Base-by-base conservation (phyloP, 2,888 invertebrate species). In the Eledona agricola region DNA sequence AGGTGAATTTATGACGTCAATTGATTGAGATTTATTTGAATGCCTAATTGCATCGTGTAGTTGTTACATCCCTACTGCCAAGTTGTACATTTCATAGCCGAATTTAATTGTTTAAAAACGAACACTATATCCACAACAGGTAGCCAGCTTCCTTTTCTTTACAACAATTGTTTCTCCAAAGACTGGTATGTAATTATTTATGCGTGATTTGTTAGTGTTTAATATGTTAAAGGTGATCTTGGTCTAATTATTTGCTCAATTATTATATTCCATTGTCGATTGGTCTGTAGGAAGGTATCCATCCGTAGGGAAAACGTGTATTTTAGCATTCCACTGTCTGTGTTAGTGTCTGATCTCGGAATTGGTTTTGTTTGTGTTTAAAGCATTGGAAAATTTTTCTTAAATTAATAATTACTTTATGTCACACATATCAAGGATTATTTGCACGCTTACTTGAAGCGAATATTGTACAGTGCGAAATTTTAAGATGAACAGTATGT, bases 331-430 rank as follows among this genome's bases (percentile, higher is more conserved):
- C 46, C 46, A 26, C 13, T 34, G 34, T 17, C 42, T 42, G 42
- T 42, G 42, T 32, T 45, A 45, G 16, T 28, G 5, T 34, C n/a
- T 20, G 42, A 42, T 42, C 42, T 42, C 12, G 49, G 49, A 31
- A 49, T 49, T 49, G 49, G 49, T 49, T 49, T 38, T 28, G 38
- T 47, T 47, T 47, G 47, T 26, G n/a, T n/a, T n/a, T n/a, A n/a
- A n/a, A n/a, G n/a, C n/a, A n/a, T n/a, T n/a, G 37, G 17, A 9
- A 50, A 4, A 17, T 34, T 40, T n/a, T n/a, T n/a, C n/a, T n/a
- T n/a, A n/a, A n/a, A n/a, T n/a, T n/a, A n/a, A n/a, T 6, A 9
- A 28, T 28, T 26, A 20, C n/a, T 16, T 20, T 16, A 42, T 42
- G 23, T 34, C 11, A 32, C 15, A 51, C 43, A 51, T 35, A 51